Percentiles rank a stretch among this genome's conserved stretches.
These are phyloP conservation scores for Carduelis carduelis DNA, from an alignment of 2,797 vertebrate genomes.

Conservation along the genomic window DNA sequence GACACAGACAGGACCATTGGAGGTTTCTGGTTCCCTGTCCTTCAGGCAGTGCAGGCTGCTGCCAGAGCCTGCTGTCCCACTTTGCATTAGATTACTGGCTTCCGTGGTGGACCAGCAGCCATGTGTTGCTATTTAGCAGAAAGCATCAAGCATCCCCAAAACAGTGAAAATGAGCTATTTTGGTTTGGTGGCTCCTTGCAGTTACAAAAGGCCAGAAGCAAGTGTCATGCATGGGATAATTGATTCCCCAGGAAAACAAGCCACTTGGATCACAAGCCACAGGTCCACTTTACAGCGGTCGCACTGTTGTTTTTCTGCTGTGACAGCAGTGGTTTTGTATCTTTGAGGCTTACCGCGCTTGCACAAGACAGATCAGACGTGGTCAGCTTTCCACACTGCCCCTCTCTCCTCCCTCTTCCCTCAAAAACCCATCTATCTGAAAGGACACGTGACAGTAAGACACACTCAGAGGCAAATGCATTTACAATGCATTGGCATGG, in stretches of 20 bases:
- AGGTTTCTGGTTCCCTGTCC: not conserved
- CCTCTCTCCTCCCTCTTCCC: not conserved
- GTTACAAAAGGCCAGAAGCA: slow-evolving; percentile 31
- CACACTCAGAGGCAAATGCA: slow-evolving; percentile 4
- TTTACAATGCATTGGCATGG: slow-evolving; percentile 1
- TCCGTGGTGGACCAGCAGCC: slow-evolving; percentile 4
- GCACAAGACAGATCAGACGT: not conserved
- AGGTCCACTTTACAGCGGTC: not conserved
- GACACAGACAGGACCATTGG: not conserved
- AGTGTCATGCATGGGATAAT: not conserved
- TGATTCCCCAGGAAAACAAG: slow-evolving; percentile 22
- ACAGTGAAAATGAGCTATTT: slow-evolving; percentile 16
- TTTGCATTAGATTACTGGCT: not conserved
- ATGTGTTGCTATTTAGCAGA: not conserved
- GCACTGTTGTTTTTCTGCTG: not conserved
- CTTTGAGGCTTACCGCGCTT: not conserved
- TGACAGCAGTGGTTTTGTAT: not conserved
- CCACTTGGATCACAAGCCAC: slow-evolving; percentile 13
- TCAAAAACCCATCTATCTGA: slow-evolving; percentile 3
- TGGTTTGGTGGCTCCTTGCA: slow-evolving; percentile 31
- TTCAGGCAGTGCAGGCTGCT: not conserved
- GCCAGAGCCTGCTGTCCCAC: not conserved
- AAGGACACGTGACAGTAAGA: not conserved
- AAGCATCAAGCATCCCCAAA: slow-evolving; percentile 24
- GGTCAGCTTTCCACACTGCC: not conserved